phyloP scores from a whole-genome alignment of 2,797 vertebrate genomes.

The Danio kyathit region DNA sequence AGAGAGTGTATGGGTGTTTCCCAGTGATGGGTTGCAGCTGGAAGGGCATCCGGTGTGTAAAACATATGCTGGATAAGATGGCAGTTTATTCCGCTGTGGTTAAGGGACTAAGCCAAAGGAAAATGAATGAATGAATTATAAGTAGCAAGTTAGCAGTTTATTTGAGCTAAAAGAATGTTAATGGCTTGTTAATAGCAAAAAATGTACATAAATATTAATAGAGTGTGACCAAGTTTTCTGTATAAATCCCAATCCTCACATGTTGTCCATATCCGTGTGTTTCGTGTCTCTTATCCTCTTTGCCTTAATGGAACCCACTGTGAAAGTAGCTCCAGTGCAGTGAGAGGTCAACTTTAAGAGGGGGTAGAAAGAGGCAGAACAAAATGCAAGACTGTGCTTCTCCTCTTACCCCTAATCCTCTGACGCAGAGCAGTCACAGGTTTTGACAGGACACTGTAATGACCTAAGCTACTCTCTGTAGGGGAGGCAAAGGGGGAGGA shows the following conservation, averaged over 20 bases:
- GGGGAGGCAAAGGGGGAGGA: conserved; percentile 62
- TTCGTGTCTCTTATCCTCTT: conserved; percentile 68
- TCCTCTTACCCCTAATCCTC: conserved; percentile 69
- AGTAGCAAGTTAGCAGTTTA: too few relatives aligned
- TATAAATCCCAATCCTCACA: conserved; percentile 35
- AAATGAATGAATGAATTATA: too few relatives aligned
- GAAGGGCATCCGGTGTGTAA: too few relatives aligned
- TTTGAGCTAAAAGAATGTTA: too few relatives aligned
- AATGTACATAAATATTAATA: too few relatives aligned
- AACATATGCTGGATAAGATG: too few relatives aligned
- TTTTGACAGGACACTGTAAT: conserved; percentile 81
- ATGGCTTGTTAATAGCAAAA: too few relatives aligned
- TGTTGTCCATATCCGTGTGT: conserved; percentile 64
- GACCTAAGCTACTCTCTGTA: conserved; percentile 74
- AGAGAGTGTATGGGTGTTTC: too few relatives aligned
- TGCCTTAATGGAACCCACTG: conserved; percentile 69
- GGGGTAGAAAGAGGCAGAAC: conserved; percentile 65
- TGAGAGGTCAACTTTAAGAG: conserved; percentile 71
- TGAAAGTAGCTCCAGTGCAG: conserved; percentile 76
- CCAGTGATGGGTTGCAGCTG: too few relatives aligned
- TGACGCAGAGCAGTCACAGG: conserved; percentile 73
- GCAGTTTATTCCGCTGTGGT: too few relatives aligned
- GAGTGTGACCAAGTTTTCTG: background rate
- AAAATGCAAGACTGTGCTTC: conserved; percentile 71
- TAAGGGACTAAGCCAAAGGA: too few relatives aligned